Evolutionary conservation across 2,888 invertebrate species (phyloP), one percentile per base, ranked within the genome.

Genomic region (Aporophyla lueneburgensis): DNA sequence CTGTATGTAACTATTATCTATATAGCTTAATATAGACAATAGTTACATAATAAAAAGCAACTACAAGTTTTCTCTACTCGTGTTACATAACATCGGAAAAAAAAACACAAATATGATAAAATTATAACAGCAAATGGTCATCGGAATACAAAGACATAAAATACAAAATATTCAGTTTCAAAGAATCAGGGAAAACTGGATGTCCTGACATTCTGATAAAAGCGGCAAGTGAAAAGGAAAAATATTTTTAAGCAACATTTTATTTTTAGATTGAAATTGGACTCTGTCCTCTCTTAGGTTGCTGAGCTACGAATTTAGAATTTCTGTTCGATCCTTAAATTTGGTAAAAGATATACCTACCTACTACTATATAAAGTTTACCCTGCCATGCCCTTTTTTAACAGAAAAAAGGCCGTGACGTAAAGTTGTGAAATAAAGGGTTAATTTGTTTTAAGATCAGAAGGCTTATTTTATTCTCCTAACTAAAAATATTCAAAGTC

Each of bases 211-310:
- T 46, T 46, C 16, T 54, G 62, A 40, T 1, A 61, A 43, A 43
- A 19, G 27, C 54, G 33, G 53, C 43, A 67, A 70, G 70, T 72
- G 40, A 65, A 72, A 66, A 67, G 51, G 54, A 80, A 66, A 80
- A 74, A 62, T 14, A 40, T 49, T 58, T 33, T 56, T n/a, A 56
- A 61, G 33, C 24, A 67, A 76, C 51, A 40, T 58, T 77, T 68
- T 58, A 63, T 63, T 58, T 82, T 68, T 58, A 68, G 58, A 65
- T 69, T 46, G 58, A 56, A 83, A 83, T 78, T 81, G 51, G 53
- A 81, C 46, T 54, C 56, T 46, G 24, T 27, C n/a, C 58, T 58
- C 33, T 46, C 6, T n/a, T 49, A 59, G 6, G 7, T n/a, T 12
- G 51, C 46, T 51, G 72, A 59, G 58, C 46, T 71, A 33, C 21